Evolutionary conservation across 2,113 vertebrate genomes (phyloP).

Genomic region (Sterna hirundo): DNA sequence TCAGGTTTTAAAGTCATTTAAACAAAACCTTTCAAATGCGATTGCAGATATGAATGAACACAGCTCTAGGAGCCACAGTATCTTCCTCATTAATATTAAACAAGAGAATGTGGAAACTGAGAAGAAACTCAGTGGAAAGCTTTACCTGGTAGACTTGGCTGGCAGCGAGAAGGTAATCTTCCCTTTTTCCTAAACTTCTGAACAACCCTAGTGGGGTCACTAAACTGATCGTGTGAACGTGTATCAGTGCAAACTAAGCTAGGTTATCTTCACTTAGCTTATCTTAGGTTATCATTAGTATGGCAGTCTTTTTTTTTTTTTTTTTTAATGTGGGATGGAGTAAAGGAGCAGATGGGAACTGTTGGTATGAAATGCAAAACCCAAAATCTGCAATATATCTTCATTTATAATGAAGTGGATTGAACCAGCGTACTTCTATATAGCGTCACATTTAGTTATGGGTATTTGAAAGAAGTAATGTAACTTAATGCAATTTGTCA

Average conservation of each 20-base stretch:
- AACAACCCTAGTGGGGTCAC: neutral
- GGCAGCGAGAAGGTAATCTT: constrained; percentile 92
- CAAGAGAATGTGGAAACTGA: constrained; percentile 97
- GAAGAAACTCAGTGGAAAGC: constrained; percentile 93
- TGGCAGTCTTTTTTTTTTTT: too few relatives aligned
- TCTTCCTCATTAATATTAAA: constrained; percentile 96
- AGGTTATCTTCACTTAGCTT: neutral
- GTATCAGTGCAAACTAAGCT: neutral
- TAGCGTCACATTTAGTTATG: neutral
- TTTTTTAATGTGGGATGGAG: neutral
- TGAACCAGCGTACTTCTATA: neutral
- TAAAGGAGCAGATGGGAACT: neutral
- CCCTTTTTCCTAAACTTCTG: neutral
- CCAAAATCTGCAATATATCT: neutral
- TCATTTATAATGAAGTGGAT: neutral
- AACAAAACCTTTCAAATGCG: neutral
- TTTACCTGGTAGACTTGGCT: constrained; percentile 95
- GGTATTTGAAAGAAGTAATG: neutral
- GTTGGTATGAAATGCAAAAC: neutral
- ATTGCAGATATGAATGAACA: constrained; percentile 97
- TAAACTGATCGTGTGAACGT: neutral
- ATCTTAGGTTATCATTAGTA: fast-evolving
- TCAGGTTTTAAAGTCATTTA: neutral
- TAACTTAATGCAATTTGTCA: neutral
- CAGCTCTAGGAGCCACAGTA: constrained; percentile 97